phyloP scores from a whole-genome alignment of 2,113 vertebrate species.

The Myotis davidii region DNA sequence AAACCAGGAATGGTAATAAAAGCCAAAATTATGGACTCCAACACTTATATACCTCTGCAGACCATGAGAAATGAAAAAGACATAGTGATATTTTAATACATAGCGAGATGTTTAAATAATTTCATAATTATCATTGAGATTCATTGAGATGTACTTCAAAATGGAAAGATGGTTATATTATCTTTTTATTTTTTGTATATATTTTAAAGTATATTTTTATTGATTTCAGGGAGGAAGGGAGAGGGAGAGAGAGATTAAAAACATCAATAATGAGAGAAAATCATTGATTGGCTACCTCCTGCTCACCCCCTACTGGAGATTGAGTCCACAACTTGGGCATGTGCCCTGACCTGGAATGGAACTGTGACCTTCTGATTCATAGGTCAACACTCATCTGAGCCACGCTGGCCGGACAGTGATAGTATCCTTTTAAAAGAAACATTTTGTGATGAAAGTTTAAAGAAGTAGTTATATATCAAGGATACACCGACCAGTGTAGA shows the following conservation, averaged over 20 bases:
- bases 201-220: too few species aligned
- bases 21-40: background rate
- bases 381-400: too few species aligned
- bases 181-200: background rate
- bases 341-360: too few species aligned
- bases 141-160: background rate
- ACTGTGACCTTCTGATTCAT: too few species aligned
- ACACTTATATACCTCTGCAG: background rate
- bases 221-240: too few species aligned
- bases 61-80: background rate
- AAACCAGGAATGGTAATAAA: background rate
- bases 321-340: too few species aligned
- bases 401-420: background rate
- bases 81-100: background rate
- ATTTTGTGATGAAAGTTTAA: background rate
- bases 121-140: background rate
- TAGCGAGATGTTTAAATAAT: background rate
- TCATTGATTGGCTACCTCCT: too few species aligned
- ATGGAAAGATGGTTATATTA: background rate
- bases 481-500: background rate
- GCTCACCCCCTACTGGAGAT: too few species aligned
- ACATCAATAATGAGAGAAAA: too few species aligned
- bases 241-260: too few species aligned
- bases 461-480: background rate
- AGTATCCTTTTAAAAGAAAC: background rate